A percentile compares a stretch with the other conserved stretches of the same genome.
Conservation (phyloP, 1,140 invertebrate species). For the Gryon sp. region DNA sequence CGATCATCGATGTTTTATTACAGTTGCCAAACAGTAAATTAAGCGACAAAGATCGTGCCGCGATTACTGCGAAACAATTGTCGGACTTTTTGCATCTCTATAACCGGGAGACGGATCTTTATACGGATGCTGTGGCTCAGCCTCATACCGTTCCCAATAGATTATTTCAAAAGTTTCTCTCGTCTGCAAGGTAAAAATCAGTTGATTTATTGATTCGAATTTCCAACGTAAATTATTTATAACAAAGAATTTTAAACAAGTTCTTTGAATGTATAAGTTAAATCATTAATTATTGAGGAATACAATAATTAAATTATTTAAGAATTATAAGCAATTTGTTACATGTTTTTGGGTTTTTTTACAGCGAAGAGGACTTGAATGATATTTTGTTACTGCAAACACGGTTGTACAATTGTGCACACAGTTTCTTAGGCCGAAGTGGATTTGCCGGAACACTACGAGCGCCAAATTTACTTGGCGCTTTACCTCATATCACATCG, state of each 20-base stretch:
- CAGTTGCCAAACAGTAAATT: conserved; percentile 88
- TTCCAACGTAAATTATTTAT: too few relatives aligned
- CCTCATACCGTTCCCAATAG: conserved; percentile 81
- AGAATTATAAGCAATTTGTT: too few relatives aligned
- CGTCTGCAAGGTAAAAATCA: conserved; percentile 74
- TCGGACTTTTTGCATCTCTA: conserved; percentile 95
- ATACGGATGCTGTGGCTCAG: conserved; percentile 84
- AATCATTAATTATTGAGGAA: too few relatives aligned
- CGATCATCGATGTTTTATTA: conserved; percentile 61
- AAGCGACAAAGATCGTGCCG: conserved; percentile 89
- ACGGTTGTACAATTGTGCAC: conserved; percentile 83
- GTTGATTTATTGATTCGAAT: too few relatives aligned
- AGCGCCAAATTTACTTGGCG: conserved; percentile 76
- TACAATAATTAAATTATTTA: too few relatives aligned
- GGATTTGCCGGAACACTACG: conserved; percentile 75
- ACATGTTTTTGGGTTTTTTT: too few relatives aligned
- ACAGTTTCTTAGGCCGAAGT: conserved; percentile 82
- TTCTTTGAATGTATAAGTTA: background rate
- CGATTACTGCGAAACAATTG: conserved; percentile 93
- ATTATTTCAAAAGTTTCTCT: conserved; percentile 82
- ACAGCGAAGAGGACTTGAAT: conserved; percentile 83
- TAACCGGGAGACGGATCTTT: conserved; percentile 90
- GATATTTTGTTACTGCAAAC: conserved; percentile 84
- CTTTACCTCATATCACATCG: conserved; percentile 77
- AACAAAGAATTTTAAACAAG: background rate